Evolutionary conservation across 2,113 vertebrate genomes (phyloP).

Genomic region (Chroicocephalus ridibundus): DNA sequence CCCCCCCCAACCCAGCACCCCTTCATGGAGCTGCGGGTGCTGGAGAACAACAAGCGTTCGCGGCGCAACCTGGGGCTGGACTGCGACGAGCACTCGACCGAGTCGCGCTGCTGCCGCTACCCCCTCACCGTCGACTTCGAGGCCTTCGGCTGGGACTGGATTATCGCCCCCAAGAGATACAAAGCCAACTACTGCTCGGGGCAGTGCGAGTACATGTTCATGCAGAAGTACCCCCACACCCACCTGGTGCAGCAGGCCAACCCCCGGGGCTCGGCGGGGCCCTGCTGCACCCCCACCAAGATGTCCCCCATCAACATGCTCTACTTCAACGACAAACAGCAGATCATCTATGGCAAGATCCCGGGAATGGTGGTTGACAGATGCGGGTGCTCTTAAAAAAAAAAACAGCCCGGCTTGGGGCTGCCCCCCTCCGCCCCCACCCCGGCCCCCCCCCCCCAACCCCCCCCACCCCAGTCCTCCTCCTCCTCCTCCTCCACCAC

Average conservation of each 20-base stretch:
- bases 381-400: slow-evolving; percentile 90
- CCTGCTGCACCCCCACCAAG: slow-evolving; percentile 98
- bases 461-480: neutral
- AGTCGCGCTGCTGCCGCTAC: slow-evolving; percentile 97
- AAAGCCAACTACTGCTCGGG: slow-evolving; percentile 99
- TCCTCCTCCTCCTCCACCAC: neutral
- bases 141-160: slow-evolving; percentile 99
- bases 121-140: slow-evolving; percentile 98
- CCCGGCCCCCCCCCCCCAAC: neutral
- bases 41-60: slow-evolving; percentile 94
- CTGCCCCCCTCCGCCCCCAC: slow-evolving; percentile 38
- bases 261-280: slow-evolving; percentile 92
- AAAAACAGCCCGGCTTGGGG: slow-evolving; percentile 34
- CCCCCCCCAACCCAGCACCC: slow-evolving; percentile 79
- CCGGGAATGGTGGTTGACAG: slow-evolving; percentile 98
- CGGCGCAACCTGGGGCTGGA: slow-evolving; percentile 94
- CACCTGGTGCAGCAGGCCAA: slow-evolving; percentile 97
- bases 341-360: slow-evolving; percentile 99
- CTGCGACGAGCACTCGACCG: slow-evolving; percentile 95
- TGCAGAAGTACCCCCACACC: slow-evolving; percentile 99
- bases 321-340: slow-evolving; percentile 99
- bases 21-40: slow-evolving; percentile 96
- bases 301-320: slow-evolving; percentile 99
- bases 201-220: slow-evolving; percentile 99
- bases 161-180: slow-evolving; percentile 97